Evolutionary conservation across 2,888 invertebrate genomes (phyloP).

Genomic region (Luffia ferchaultella): DNA sequence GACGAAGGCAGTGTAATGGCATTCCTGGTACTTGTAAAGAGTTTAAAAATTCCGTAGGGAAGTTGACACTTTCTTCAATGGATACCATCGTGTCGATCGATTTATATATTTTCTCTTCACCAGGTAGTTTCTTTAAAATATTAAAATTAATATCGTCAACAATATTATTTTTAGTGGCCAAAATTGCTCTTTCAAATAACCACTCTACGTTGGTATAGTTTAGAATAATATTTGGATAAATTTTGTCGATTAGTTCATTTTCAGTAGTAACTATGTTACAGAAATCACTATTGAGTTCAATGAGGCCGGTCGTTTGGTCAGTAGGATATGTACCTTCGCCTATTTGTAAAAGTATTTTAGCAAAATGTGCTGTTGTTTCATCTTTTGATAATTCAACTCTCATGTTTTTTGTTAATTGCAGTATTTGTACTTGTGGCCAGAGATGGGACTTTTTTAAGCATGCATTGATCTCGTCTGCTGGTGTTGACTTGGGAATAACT

Average conservation of each 20-base stretch:
- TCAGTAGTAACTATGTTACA: constrained; percentile 14
- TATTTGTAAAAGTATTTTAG: constrained; percentile 1
- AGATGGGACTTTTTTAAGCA: background rate
- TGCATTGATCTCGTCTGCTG: background rate
- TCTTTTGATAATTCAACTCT: background rate
- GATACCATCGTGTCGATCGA: constrained; percentile 15
- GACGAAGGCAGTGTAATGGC: constrained; percentile 12
- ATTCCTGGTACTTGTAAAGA: constrained; percentile 10
- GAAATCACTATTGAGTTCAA: constrained; percentile 15
- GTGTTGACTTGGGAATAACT: background rate
- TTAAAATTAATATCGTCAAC: constrained; percentile 17
- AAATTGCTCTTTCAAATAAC: constrained; percentile 18
- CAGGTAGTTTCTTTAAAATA: constrained; percentile 18
- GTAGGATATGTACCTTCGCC: background rate
- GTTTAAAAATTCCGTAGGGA: too few species aligned
- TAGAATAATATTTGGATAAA: constrained; percentile 24
- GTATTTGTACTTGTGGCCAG: background rate
- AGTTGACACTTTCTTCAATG: background rate
- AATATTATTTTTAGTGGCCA: constrained; percentile 11
- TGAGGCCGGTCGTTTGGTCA: constrained; percentile 12
- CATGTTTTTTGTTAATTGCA: constrained; percentile 1
- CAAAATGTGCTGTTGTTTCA: background rate
- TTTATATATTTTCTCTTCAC: constrained; percentile 21
- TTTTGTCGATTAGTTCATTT: constrained; percentile 20
- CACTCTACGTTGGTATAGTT: constrained; percentile 17